A percentile compares a stretch with the other conserved stretches of the same genome.
phyloP scores from a whole-genome alignment of 2,797 vertebrate genomes.

The Syngnathus acus region DNA sequence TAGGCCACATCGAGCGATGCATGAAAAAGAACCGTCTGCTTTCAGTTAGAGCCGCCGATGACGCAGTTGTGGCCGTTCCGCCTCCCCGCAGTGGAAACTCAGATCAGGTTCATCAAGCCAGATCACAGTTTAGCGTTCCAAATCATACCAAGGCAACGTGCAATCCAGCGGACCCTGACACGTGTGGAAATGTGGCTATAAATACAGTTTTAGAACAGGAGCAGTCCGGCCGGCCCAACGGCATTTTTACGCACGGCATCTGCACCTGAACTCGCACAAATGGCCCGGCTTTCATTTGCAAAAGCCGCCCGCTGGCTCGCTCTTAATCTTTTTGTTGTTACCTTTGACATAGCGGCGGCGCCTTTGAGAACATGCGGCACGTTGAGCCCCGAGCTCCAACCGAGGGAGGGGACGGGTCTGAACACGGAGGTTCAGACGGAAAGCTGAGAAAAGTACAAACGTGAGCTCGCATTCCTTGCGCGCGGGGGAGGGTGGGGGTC shows the following conservation, averaged over 20 bases:
- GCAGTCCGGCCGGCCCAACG: not conserved
- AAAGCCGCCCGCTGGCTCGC: not conserved
- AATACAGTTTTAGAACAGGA: not conserved
- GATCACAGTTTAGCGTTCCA: not conserved
- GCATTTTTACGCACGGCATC: not conserved
- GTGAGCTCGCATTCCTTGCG: conserved; percentile 7
- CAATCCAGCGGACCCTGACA: too few relatives aligned
- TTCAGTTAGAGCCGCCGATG: not conserved
- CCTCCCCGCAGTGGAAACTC: conserved; percentile 1
- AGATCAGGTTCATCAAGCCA: conserved; percentile 5
- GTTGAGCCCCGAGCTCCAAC: conserved; percentile 39
- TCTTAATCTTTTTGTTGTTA: not conserved
- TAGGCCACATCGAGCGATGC: not conserved
- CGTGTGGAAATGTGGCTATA: conserved; percentile 2
- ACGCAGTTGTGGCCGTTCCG: conserved; percentile 8
- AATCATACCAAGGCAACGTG: not conserved
- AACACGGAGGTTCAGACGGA: conserved; percentile 33
- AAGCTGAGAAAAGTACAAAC: conserved; percentile 3
- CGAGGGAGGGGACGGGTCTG: conserved; percentile 53
- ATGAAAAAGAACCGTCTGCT: not conserved
- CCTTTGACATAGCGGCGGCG: not conserved
- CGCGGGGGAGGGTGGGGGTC: conserved; percentile 3
- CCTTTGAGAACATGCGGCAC: conserved; percentile 11
- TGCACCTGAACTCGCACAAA: conserved; percentile 7
- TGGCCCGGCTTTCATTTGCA: not conserved